A percentile compares a stretch with the other conserved stretches of the same genome.
These are phyloP conservation scores for Eupristina koningsbergeri DNA, from an alignment of 1,140 invertebrate genomes.

Conservation along the genomic window DNA sequence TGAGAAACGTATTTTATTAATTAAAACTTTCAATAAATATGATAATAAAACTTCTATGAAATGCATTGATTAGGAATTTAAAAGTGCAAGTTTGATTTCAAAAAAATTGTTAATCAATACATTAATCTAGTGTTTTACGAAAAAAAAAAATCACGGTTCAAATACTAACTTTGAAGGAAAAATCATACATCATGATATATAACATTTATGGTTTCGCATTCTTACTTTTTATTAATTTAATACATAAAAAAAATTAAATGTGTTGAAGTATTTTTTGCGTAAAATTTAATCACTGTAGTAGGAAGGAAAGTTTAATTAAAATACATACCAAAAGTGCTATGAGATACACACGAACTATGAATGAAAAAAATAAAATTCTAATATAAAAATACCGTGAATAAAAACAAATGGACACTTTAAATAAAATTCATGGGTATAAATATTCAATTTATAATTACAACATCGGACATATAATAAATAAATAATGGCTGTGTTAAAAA, in stretches of 20 bases:
- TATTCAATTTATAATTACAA: no score
- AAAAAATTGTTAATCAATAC: no score
- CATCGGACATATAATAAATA: no score
- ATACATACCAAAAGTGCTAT: neutral
- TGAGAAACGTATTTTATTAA: no score
- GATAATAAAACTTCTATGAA: no score
- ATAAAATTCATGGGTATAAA: neutral
- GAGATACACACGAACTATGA: neutral
- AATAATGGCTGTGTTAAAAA: no score
- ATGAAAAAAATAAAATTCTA: constrained; percentile 1
- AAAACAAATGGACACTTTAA: neutral
- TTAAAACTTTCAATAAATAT: no score
- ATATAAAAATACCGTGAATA: neutral
- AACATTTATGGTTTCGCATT: neutral
- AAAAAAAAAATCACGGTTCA: no score
- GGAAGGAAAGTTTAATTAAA: neutral
- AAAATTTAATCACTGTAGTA: neutral
- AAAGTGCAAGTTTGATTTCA: no score
- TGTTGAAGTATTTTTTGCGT: neutral
- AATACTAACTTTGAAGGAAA: neutral
- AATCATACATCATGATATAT: neutral
- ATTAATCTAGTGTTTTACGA: no score
- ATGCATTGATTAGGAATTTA: no score
- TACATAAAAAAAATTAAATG: neutral
- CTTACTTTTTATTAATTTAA: neutral